These are phyloP conservation scores for Ceyx cyanopectus DNA, from an alignment of 2,113 vertebrate species.

Conservation along the genomic window DNA sequence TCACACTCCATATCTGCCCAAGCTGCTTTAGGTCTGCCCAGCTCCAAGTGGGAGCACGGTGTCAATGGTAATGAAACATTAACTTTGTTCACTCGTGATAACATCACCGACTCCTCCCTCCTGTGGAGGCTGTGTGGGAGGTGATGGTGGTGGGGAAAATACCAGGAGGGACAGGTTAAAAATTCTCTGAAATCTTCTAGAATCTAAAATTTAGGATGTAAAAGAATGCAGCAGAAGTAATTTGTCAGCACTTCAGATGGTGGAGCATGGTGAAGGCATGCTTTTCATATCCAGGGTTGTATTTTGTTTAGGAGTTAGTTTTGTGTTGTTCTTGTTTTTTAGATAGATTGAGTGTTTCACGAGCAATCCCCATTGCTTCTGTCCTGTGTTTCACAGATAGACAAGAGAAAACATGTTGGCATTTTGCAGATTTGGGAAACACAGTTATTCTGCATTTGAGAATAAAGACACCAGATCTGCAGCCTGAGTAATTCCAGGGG, in stretches of 20 bases:
- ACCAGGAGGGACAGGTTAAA: not conserved
- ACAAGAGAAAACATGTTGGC: not conserved
- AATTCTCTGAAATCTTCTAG: not conserved
- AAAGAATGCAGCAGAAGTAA: not conserved
- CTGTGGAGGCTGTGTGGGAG: not conserved
- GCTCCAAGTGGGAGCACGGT: fast-evolving
- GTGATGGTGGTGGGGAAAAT: not conserved
- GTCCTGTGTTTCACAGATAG: not conserved
- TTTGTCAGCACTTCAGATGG: not conserved
- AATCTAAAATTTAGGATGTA: not conserved
- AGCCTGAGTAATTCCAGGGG: not conserved
- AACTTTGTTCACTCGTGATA: not conserved
- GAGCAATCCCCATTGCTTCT: not conserved
- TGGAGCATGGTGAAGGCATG: not conserved
- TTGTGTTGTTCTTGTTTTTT: not conserved
- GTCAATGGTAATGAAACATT: constrained; percentile 5
- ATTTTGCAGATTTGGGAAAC: not conserved
- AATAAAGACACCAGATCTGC: not conserved
- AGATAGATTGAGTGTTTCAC: not conserved
- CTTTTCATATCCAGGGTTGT: not conserved
- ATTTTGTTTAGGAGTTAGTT: not conserved
- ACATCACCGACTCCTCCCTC: not conserved
- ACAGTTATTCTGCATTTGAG: not conserved
- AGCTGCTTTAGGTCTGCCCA: not conserved
- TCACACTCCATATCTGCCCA: not conserved